Conservation (phyloP, 2,113 vertebrate genomes). For the Pterophyllum scalare region DNA sequence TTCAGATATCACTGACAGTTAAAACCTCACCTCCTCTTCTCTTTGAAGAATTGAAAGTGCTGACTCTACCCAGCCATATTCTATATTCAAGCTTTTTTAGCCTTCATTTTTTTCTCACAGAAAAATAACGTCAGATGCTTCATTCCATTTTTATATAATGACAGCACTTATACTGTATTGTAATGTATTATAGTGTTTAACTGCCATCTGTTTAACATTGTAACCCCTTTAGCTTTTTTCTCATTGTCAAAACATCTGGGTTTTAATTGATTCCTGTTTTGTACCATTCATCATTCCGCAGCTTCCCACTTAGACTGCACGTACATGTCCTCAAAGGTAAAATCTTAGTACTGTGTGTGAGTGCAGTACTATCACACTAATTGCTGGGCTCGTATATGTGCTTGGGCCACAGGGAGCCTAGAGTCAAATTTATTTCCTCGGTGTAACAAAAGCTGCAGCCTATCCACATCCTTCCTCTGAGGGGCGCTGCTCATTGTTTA, state of each 20-base stretch:
- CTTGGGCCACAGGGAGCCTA: constrained; percentile 7
- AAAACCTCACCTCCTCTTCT: not conserved
- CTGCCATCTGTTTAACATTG: constrained; percentile 46
- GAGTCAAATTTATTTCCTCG: constrained; percentile 28
- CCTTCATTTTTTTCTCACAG: too few species aligned
- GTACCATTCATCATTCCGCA: constrained; percentile 27
- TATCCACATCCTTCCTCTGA: constrained; percentile 40
- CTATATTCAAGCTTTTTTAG: too few species aligned
- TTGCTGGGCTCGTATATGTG: constrained; percentile 47
- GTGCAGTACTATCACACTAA: constrained; percentile 50
- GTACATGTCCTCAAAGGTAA: constrained; percentile 39
- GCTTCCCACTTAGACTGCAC: constrained; percentile 46
- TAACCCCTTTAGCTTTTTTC: not conserved
- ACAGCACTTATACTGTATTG: constrained; percentile 37
- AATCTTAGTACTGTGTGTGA: constrained; percentile 9
- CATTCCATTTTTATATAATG: constrained; percentile 20
- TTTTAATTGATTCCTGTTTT: constrained; percentile 43
- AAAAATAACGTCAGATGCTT: not conserved
- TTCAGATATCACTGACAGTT: not conserved
- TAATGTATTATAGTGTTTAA: constrained; percentile 8
- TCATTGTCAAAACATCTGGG: constrained; percentile 69
- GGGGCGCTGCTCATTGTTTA: constrained; percentile 61
- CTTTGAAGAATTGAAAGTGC: not conserved
- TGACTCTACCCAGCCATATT: not conserved
- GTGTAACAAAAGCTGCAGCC: constrained; percentile 7